Percentiles rank a stretch among this genome's conserved stretches.
Conservation (phyloP, 2,888 invertebrate genomes). For the Troides helena region DNA sequence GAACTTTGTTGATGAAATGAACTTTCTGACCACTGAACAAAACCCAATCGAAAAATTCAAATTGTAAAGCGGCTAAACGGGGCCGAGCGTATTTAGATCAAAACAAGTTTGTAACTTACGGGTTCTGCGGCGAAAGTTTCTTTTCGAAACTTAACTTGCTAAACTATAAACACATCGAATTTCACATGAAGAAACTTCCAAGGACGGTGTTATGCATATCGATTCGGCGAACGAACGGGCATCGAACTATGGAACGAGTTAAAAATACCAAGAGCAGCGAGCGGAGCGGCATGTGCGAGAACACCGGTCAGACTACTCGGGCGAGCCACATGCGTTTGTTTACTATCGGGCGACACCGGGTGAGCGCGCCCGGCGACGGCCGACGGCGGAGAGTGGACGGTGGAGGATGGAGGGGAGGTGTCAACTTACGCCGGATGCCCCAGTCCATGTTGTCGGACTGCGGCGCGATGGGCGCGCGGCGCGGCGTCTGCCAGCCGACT, state of each 20-base stretch:
- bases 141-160: conserved; percentile 46
- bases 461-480: conserved; percentile 60
- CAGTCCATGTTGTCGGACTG: conserved; percentile 71
- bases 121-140: conserved; percentile 44
- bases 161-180: conserved; percentile 53
- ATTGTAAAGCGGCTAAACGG: conserved; percentile 40
- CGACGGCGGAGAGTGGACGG: too few species aligned
- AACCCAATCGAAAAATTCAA: conserved; percentile 55
- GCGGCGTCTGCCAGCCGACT: conserved; percentile 72
- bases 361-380: conserved; percentile 37
- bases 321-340: conserved; percentile 77
- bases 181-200: conserved; percentile 60
- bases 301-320: conserved; percentile 75
- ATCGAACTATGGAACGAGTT: conserved; percentile 78
- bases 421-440: conserved; percentile 78
- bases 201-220: conserved; percentile 75
- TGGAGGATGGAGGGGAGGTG: conserved; percentile 29
- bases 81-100: conserved; percentile 44
- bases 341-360: conserved; percentile 69
- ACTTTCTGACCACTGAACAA: conserved; percentile 42
- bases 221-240: conserved; percentile 74
- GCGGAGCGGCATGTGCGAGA: conserved; percentile 73
- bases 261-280: conserved; percentile 73
- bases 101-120: conserved; percentile 68
- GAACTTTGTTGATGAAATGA: conserved; percentile 27